Base-by-base conservation (phyloP, 2,797 vertebrate species). In the Ambastaia sidthimunki region DNA sequence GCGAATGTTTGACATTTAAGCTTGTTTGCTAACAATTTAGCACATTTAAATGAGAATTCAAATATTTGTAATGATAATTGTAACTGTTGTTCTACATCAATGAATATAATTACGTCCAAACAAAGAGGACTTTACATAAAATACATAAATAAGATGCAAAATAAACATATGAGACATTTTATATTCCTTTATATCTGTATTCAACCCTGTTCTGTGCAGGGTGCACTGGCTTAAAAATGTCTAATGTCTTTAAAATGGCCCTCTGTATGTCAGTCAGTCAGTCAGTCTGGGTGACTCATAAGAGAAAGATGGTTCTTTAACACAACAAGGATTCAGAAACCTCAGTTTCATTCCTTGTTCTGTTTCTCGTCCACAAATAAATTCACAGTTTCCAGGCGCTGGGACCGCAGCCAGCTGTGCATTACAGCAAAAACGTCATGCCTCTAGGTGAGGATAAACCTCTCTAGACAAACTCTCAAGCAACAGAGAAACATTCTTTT, bases 331-430 rank as follows among this genome's bases (percentile, higher is more conserved):
- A 57, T 28, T 28, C 28, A 10, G 6, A 28, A 75, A 52, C n/a
- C 2, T 76, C 23, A 4, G 7, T 11, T 31, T 68, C 13, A 62
- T 62, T 71, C 18, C 28, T 25, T 62, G 76, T 23, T 12, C 67
- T 50, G 7, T 60, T 15, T 69, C 18, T 69, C 76, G 44, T 55
- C 76, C 76, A 78, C 67, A 9, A 37, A 25, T 25, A 31, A 41
- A 63, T 15, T 19, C 55, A 48, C 12, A 7, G 34, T 34, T 37
- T 76, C 15, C 74, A 25, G 48, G 11, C 13, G 9, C 63, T 55
- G 4, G 74, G 78, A 48, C 71, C 25, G 34, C 18, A 5, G n/a
- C 28, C 23, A 74, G 55, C 41, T 44, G 41, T 70, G 54, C 31
- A 47, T 31, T 41, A 68, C 31, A 34, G 23, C 16, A 34, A 68